These are phyloP conservation scores for Gonocerus acuteangulatus DNA, from an alignment of 2,888 invertebrate species.

Conservation along the genomic window DNA sequence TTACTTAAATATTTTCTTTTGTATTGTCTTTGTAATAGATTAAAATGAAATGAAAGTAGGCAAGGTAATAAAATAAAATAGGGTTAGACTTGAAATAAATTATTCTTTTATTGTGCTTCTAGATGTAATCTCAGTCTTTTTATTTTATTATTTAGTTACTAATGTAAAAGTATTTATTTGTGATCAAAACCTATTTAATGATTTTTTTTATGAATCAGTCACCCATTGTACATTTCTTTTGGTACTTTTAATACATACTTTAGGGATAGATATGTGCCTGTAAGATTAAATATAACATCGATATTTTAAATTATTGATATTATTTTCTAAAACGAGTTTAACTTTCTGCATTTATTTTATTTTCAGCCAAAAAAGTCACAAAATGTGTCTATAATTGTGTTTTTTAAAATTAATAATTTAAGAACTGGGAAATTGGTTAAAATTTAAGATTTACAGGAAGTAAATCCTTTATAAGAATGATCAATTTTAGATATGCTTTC, in stretches of 20 bases:
- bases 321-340: not conserved
- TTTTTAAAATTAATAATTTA: not conserved
- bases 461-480: too few relatives aligned
- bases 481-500: too few relatives aligned
- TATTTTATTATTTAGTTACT: not conserved
- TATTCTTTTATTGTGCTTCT: conserved; percentile 1
- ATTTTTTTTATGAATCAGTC: not conserved
- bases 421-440: too few relatives aligned
- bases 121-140: not conserved
- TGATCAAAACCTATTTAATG: not conserved
- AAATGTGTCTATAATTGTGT: not conserved
- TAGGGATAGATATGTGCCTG: conserved; percentile 20
- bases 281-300: conserved; percentile 12
- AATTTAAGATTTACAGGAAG: too few relatives aligned
- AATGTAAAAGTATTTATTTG: too few relatives aligned
- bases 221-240: not conserved
- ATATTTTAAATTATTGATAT: not conserved
- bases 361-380: too few relatives aligned
- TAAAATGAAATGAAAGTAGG: not conserved
- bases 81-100: not conserved
- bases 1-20: not conserved
- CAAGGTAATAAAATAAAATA: not conserved
- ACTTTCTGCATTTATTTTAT: too few relatives aligned
- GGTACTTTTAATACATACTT: not conserved
- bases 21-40: not conserved